phyloP scores from a whole-genome alignment of 2,888 invertebrate genomes.

The Tineola bisselliella region DNA sequence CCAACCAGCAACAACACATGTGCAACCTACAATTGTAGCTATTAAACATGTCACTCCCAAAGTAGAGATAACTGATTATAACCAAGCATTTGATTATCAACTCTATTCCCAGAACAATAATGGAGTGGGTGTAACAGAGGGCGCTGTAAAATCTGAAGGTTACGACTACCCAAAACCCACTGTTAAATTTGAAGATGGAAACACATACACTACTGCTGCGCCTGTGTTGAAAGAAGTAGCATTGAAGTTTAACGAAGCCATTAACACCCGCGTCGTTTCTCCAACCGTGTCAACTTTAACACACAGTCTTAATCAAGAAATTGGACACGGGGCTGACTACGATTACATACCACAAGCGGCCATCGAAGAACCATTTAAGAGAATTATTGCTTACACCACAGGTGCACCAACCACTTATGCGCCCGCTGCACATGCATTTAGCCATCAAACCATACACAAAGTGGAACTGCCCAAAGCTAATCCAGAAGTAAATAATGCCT shows the following conservation, averaged over 20 bases:
- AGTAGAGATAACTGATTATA: conserved; percentile 34
- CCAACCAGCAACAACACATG: conserved; percentile 51
- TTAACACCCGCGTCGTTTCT: conserved; percentile 36
- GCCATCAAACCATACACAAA: conserved; percentile 30
- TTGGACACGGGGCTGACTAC: conserved; percentile 33
- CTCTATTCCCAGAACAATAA: conserved; percentile 16
- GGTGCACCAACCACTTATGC: conserved; percentile 34
- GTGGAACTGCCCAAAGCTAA: conserved; percentile 21
- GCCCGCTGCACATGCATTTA: conserved; percentile 23
- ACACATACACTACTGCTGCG: conserved; percentile 36
- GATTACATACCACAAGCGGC: conserved; percentile 42
- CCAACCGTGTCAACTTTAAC: conserved; percentile 39
- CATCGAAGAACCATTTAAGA: conserved; percentile 50
- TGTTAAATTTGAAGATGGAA: conserved; percentile 47
- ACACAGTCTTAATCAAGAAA: conserved; percentile 38
- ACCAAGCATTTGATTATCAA: conserved; percentile 37
- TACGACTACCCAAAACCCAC: conserved; percentile 42
- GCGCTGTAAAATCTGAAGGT: conserved; percentile 11
- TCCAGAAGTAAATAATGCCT: conserved; percentile 21
- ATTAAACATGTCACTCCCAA: conserved; percentile 34
- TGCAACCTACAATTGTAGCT: conserved; percentile 43
- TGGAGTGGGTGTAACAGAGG: conserved; percentile 18
- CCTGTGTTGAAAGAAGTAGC: conserved; percentile 27
- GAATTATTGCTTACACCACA: conserved; percentile 52
- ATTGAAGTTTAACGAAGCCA: conserved; percentile 47